phyloP scores from a whole-genome alignment of 2,888 invertebrate species.

The Aleiodes alternator region DNA sequence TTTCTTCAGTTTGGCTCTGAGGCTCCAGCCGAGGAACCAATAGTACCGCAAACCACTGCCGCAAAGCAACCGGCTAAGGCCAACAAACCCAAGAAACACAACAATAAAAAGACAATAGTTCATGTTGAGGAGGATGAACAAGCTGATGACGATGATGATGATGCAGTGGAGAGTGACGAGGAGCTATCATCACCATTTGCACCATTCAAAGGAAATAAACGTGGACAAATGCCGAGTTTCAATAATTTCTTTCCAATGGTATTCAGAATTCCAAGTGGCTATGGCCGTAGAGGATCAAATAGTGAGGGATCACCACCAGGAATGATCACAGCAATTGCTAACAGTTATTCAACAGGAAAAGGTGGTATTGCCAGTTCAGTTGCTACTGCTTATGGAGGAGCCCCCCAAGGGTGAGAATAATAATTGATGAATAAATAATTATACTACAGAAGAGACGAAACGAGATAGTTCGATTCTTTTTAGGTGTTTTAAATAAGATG shows the following conservation, averaged over 20 bases:
- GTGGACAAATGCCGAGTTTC: slow-evolving; percentile 68
- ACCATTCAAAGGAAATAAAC: slow-evolving; percentile 63
- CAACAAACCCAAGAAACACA: slow-evolving; percentile 60
- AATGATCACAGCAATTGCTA: slow-evolving; percentile 83
- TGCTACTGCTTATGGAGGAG: slow-evolving; percentile 83
- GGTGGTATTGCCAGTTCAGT: slow-evolving; percentile 85
- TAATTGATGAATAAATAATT: slow-evolving; percentile 6
- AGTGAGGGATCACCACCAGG: slow-evolving; percentile 76
- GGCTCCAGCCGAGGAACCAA: slow-evolving; percentile 71
- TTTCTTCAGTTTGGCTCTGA: slow-evolving; percentile 60
- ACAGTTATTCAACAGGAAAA: slow-evolving; percentile 84
- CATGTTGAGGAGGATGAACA: slow-evolving; percentile 75
- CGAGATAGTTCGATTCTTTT: not conserved
- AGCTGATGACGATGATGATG: slow-evolving; percentile 77
- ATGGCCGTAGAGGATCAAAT: slow-evolving; percentile 68
- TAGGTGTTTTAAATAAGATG: not conserved
- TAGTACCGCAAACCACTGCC: slow-evolving; percentile 21
- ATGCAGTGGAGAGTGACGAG: slow-evolving; percentile 71
- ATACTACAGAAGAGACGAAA: slow-evolving; percentile 46
- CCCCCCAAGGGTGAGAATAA: slow-evolving; percentile 74
- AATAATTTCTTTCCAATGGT: slow-evolving; percentile 84
- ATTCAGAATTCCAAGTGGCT: slow-evolving; percentile 77
- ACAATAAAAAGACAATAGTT: slow-evolving; percentile 61
- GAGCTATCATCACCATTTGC: slow-evolving; percentile 60
- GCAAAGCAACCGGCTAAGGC: slow-evolving; percentile 45